These are phyloP conservation scores for Crypturellus undulatus DNA, from an alignment of 2,113 vertebrate genomes.

Conservation along the genomic window DNA sequence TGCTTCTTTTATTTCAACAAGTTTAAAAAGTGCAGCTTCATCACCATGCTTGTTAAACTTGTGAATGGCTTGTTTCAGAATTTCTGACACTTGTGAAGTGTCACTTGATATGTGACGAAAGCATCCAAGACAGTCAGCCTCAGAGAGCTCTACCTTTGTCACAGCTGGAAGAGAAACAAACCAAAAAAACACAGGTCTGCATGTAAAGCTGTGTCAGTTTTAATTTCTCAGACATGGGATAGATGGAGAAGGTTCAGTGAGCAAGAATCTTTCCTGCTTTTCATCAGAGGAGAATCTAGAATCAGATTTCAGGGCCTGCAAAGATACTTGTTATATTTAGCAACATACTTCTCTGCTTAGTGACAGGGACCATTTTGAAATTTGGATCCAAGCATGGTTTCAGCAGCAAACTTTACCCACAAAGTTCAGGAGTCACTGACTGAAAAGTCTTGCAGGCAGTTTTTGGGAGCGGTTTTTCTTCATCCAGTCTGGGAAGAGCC, in stretches of 20 bases:
- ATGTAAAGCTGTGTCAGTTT: neutral
- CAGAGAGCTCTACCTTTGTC: neutral
- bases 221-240: neutral
- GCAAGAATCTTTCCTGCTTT: neutral
- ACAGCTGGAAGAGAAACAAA: conserved; percentile 62
- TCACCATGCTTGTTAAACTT: conserved; percentile 78
- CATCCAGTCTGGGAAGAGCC: neutral
- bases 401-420: neutral
- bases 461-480: neutral
- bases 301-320: neutral
- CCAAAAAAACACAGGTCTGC: neutral
- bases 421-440: neutral
- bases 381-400: neutral
- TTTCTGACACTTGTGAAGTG: conserved; percentile 71
- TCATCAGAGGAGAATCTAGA: neutral
- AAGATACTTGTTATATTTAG: neutral
- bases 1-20: conserved; percentile 73
- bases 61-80: conserved; percentile 74
- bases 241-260: neutral
- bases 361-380: too few relatives aligned
- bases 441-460: neutral
- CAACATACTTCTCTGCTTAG: neutral
- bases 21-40: conserved; percentile 75
- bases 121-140: conserved; percentile 82
- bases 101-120: conserved; percentile 55